These are phyloP conservation scores for Varanus salvator DNA, from an alignment of 2,113 vertebrate genomes.

Conservation along the genomic window DNA sequence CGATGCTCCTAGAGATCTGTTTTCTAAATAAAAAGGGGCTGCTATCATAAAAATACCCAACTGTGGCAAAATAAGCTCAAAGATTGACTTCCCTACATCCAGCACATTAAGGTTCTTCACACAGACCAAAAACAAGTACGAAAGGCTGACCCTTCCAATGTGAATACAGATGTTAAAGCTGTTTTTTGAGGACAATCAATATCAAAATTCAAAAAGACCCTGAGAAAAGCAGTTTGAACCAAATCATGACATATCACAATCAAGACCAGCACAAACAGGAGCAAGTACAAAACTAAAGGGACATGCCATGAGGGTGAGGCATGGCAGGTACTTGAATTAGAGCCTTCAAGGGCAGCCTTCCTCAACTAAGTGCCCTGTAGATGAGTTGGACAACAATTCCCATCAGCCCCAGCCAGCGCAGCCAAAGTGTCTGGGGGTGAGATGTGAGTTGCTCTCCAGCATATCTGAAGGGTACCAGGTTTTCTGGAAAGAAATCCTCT, in stretches of 20 bases:
- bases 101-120: neutral
- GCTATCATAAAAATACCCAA: neutral
- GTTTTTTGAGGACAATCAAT: neutral
- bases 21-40: neutral
- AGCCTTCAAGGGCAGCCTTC: no score
- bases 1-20: neutral
- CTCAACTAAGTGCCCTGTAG: no score
- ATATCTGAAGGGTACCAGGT: no score
- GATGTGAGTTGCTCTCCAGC: no score
- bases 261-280: neutral
- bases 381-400: no score
- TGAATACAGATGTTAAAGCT: neutral
- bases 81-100: neutral
- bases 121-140: neutral
- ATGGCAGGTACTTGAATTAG: no score
- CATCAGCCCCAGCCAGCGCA: no score
- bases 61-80: neutral
- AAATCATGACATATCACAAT: neutral
- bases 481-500: no score
- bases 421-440: no score
- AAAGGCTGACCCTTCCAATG: neutral
- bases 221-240: neutral
- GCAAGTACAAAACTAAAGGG: neutral
- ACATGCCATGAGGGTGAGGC: neutral
- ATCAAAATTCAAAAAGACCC: no score